A percentile compares a stretch with the other conserved stretches of the same genome.
These are phyloP conservation scores for Catostomus latipinnis DNA, from an alignment of 2,797 vertebrate species.

Conservation along the genomic window DNA sequence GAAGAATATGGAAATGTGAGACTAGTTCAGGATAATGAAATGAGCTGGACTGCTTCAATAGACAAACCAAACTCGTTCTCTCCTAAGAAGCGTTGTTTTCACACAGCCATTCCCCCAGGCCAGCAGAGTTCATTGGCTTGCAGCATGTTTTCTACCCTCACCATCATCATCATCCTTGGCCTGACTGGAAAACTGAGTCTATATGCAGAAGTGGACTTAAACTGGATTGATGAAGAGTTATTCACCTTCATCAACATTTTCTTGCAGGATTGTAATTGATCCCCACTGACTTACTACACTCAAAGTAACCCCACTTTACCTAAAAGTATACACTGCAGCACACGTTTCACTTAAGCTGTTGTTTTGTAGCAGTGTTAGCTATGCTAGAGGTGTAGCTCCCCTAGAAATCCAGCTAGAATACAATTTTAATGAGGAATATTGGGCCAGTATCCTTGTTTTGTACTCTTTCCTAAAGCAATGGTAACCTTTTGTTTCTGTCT, in stretches of 20 bases:
- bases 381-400: neutral
- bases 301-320: slow-evolving; percentile 6
- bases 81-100: slow-evolving; percentile 10
- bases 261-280: neutral
- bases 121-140: slow-evolving; percentile 24
- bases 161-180: slow-evolving; percentile 2
- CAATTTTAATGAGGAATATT: slow-evolving; percentile 11
- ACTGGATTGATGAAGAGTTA: slow-evolving; percentile 30
- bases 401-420: neutral
- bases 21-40: neutral
- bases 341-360: neutral
- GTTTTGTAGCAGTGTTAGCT: neutral
- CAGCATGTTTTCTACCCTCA: slow-evolving; percentile 13
- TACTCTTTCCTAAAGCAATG: neutral
- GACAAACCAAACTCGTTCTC: too few species aligned
- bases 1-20: neutral
- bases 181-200: neutral
- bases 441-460: neutral
- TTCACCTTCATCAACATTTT: slow-evolving; percentile 36
- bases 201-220: slow-evolving; percentile 7
- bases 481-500: slow-evolving; percentile 25
- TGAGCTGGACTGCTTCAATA: neutral
- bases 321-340: neutral
- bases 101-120: slow-evolving; percentile 1
- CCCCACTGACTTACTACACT: slow-evolving; percentile 2